phyloP scores from a whole-genome alignment of 2,888 invertebrate species.

The Pollenia angustigena region DNA sequence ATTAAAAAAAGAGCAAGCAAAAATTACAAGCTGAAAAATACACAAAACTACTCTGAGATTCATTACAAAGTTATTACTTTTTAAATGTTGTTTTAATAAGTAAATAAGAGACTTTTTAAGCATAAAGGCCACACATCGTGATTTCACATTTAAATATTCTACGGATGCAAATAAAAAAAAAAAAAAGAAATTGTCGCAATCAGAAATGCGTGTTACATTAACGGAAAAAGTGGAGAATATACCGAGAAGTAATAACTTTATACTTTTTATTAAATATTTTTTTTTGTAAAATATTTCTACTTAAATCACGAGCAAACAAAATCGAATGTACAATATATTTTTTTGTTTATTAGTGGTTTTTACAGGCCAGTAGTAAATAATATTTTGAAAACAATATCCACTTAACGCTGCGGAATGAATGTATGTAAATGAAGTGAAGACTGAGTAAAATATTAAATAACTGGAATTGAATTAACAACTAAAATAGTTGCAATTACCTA shows the following conservation, averaged over 20 bases:
- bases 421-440: no score
- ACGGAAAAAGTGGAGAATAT: background rate
- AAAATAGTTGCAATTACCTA: no score
- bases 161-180: background rate
- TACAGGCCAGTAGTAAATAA: background rate
- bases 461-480: no score
- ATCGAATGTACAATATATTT: background rate
- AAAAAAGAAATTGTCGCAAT: background rate
- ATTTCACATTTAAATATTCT: conserved; percentile 26
- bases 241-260: background rate
- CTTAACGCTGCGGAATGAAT: background rate
- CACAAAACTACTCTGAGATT: background rate
- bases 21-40: background rate
- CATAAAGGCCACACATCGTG: conserved; percentile 21
- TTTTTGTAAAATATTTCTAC: no score
- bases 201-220: background rate
- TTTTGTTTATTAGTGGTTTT: background rate
- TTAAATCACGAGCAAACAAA: background rate
- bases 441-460: no score
- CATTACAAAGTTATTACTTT: conserved; percentile 52
- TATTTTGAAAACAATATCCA: background rate
- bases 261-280: no score
- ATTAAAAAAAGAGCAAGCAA: background rate
- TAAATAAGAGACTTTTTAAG: conserved; percentile 31
- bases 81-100: conserved; percentile 46